Evolutionary conservation across 2,113 vertebrate species (phyloP).

Genomic region (Pseudorhombus dupliciocellatus): DNA sequence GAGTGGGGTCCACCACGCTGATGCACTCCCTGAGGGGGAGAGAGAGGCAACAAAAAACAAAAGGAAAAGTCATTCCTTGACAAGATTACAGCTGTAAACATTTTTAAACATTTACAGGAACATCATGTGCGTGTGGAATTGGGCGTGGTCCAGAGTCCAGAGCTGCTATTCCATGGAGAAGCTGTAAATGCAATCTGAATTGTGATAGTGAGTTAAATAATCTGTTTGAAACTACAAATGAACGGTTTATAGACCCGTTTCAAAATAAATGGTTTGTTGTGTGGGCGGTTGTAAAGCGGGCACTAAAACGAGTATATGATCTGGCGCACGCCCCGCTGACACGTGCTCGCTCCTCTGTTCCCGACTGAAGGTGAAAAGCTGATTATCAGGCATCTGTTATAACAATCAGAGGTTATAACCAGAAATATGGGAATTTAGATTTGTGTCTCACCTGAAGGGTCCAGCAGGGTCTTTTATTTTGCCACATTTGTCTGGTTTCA

Average conservation of each 20-base stretch:
- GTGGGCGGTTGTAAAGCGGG: background rate
- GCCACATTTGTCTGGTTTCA: slow-evolving; percentile 80
- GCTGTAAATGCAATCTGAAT: background rate
- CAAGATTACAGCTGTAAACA: no score
- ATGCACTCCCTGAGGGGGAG: slow-evolving; percentile 77
- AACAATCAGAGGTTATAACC: no score
- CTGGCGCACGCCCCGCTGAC: background rate
- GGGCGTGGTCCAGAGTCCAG: slow-evolving; percentile 4
- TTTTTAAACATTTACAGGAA: no score
- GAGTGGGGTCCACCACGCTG: slow-evolving; percentile 70
- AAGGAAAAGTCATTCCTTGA: no score
- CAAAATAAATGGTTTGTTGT: background rate
- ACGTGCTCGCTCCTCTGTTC: background rate
- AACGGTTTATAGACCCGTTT: background rate
- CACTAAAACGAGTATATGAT: background rate
- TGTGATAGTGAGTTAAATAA: slow-evolving; percentile 3
- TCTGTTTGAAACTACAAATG: background rate
- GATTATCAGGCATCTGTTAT: no score
- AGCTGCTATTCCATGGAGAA: background rate
- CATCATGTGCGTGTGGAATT: background rate
- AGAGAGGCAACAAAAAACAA: no score
- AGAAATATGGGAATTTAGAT: no score
- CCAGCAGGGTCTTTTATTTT: slow-evolving; percentile 73
- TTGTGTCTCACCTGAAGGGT: slow-evolving; percentile 82
- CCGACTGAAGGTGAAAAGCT: background rate